These are phyloP conservation scores for Bombus difficillimus DNA, from an alignment of 1,140 invertebrate species.

Conservation along the genomic window DNA sequence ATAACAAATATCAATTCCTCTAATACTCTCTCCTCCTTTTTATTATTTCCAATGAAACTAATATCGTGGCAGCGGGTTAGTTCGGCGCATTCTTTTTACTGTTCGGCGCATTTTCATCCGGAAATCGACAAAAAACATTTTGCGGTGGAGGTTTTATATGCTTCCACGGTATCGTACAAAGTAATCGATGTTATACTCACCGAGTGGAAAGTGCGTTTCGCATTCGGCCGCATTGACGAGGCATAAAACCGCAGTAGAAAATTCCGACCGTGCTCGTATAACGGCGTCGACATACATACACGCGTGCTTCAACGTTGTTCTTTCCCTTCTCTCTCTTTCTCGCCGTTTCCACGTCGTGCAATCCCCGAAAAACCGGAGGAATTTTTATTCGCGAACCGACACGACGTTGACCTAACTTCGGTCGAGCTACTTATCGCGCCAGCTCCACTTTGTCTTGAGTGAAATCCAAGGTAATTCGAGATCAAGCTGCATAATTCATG, in stretches of 20 bases:
- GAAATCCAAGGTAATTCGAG: conserved; percentile 45
- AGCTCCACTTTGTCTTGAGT: conserved; percentile 34
- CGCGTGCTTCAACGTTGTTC: conserved; percentile 12
- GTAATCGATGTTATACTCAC: conserved; percentile 38
- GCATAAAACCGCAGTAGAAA: conserved; percentile 43
- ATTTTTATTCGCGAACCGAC: conserved; percentile 24
- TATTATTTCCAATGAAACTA: not conserved
- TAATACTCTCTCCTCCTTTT: no score
- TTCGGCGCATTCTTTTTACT: not conserved
- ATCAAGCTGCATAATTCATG: conserved; percentile 38
- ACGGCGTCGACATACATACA: conserved; percentile 32
- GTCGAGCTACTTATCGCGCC: conserved; percentile 15
- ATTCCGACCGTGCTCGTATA: conserved; percentile 36
- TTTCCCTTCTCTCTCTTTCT: not conserved
- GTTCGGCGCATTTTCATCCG: not conserved
- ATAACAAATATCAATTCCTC: no score
- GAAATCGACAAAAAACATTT: conserved; percentile 25
- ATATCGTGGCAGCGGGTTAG: not conserved
- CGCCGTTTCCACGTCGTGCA: not conserved
- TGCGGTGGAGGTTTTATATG: conserved; percentile 6
- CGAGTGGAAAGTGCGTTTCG: conserved; percentile 46
- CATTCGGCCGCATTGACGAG: conserved; percentile 36
- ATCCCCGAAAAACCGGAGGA: conserved; percentile 3
- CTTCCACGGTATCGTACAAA: conserved; percentile 35
- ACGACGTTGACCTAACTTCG: conserved; percentile 38